Evolutionary conservation across 2,888 invertebrate species (phyloP), one percentile per base, ranked within the genome.

Genomic region (Melieria omissa): DNA sequence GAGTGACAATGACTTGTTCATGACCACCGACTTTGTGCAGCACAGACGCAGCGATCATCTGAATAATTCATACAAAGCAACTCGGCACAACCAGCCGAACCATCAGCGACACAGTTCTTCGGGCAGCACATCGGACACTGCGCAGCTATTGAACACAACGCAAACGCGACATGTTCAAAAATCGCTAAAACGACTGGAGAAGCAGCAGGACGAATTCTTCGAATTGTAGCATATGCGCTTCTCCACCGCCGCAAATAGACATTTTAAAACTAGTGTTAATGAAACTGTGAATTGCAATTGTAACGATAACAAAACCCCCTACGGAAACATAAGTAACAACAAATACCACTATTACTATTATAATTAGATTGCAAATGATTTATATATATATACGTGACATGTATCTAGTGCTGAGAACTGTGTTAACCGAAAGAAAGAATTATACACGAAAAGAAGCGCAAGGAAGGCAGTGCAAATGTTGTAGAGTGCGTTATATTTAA

Each of bases 181-280:
- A 76, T 95, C 95, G 5, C 87, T 96, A 77, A 92, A 93, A 85
- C 91, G 93, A 81, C 89, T 95, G 76, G 95, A 95, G 88, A 90
- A 93, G 80, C 92, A 93, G 82, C 95, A 96, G 84, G 96, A 96
- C 81, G 95, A 96, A 85, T 91, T 96, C 84, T 96, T 95, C 87
- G 95, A 96, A 88, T 93, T 96, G 92, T 96, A 95, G 93, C 93
- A 90, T 81, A 79, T 78, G 78, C 76, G n/a, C 9, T 8, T 44
- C 44, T 41, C 16, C 58, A 70, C 49, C 57, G 64, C 52, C 61
- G 49, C 44, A 58, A 44, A 65, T 62, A 69, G 55, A 63, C 62
- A 41, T 62, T 62, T 69, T 44, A 69, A 63, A 46, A 42, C 55
- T 62, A 69, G 46, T 57, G 55, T 29, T 63, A 55, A 69, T 55